Evolutionary conservation across 2,797 vertebrate genomes (phyloP).

Genomic region (Etheostoma nigrum): DNA sequence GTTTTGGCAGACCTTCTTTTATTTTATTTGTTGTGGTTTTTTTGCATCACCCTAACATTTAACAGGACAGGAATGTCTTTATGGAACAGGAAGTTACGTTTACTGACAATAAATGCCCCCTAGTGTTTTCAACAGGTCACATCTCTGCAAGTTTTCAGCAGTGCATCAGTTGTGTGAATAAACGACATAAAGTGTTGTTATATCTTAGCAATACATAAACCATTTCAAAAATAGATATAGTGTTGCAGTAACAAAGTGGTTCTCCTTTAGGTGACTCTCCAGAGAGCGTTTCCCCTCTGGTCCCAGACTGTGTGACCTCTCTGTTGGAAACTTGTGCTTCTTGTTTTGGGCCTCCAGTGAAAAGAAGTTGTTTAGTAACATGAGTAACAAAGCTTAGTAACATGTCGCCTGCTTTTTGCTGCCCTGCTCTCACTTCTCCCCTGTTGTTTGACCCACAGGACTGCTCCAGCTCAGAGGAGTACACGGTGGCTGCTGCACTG

Average conservation of each 20-base stretch:
- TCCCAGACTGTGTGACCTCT: slow-evolving; percentile 5
- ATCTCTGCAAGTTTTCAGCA: slow-evolving; percentile 18
- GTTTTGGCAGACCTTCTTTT: slow-evolving; percentile 48
- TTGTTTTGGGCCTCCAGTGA: slow-evolving; percentile 15
- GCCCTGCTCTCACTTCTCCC: slow-evolving; percentile 45
- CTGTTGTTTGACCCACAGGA: slow-evolving; percentile 88
- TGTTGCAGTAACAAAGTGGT: not conserved
- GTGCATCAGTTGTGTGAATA: not conserved
- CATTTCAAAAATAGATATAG: not conserved
- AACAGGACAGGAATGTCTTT: slow-evolving; percentile 46
- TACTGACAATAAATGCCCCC: slow-evolving; percentile 30
- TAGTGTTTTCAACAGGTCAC: slow-evolving; percentile 1
- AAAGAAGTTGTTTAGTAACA: slow-evolving; percentile 28
- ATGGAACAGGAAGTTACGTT: slow-evolving; percentile 53
- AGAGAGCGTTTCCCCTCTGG: not conserved
- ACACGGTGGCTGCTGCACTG: slow-evolving; percentile 91
- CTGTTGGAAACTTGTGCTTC: slow-evolving; percentile 20
- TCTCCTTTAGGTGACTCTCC: slow-evolving; percentile 3
- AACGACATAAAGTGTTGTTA: not conserved
- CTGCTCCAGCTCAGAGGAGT: slow-evolving; percentile 97
- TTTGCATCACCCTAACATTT: slow-evolving; percentile 41
- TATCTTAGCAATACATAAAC: not conserved
- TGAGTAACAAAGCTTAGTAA: not conserved
- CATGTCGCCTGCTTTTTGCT: slow-evolving; percentile 41
- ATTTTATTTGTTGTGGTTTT: not conserved